These are phyloP conservation scores for Antechinus flavipes DNA, from an alignment of 2,113 vertebrate species.

Conservation along the genomic window DNA sequence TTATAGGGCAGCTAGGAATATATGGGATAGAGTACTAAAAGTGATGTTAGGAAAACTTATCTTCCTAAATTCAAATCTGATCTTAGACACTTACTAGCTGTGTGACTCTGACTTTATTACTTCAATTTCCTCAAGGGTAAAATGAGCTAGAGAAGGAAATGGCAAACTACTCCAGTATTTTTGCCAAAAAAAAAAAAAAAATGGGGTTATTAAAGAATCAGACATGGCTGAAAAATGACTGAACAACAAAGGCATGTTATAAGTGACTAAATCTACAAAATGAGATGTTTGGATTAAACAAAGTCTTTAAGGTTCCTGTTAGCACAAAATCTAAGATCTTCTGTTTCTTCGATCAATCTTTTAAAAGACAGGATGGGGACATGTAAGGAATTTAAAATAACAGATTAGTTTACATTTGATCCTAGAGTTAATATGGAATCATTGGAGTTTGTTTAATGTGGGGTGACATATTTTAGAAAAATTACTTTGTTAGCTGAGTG, in stretches of 20 bases:
- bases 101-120: no score
- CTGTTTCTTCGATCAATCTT: neutral
- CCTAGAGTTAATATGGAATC: no score
- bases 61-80: no score
- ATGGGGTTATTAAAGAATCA: neutral
- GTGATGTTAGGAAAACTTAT: no score
- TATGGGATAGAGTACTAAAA: no score
- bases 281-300: neutral
- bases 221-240: neutral
- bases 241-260: neutral
- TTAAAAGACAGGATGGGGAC: neutral
- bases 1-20: no score
- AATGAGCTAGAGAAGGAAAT: neutral
- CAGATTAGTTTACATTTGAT: neutral
- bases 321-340: neutral
- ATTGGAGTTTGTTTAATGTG: no score
- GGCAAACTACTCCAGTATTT: neutral
- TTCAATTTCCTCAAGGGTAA: neutral
- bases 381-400: neutral
- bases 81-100: no score
- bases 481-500: no score
- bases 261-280: neutral
- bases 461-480: no score
- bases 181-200: neutral
- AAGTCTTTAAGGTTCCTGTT: neutral